phyloP scores from a whole-genome alignment of 2,797 vertebrate species.

The Onychomys torridus region DNA sequence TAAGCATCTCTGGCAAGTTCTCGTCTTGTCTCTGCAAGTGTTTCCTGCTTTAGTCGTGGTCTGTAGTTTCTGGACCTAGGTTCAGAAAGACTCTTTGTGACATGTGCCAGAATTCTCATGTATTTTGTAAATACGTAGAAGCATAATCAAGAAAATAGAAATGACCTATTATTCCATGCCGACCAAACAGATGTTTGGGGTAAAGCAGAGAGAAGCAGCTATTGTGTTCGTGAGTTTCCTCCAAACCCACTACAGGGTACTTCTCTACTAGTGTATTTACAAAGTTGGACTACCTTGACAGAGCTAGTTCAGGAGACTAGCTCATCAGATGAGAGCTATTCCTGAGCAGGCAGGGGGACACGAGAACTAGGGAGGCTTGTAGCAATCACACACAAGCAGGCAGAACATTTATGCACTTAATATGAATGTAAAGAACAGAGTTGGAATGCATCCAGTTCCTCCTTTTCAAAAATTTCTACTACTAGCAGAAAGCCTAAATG shows the following conservation, averaged over 20 bases:
- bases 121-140: not conserved
- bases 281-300: not conserved
- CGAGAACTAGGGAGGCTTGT: not conserved
- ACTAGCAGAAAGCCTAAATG: constrained; percentile 21
- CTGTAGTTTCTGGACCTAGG: not conserved
- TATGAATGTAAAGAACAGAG: not conserved
- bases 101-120: not conserved
- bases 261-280: not conserved
- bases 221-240: not conserved
- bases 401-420: not conserved
- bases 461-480: not conserved
- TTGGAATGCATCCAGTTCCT: not conserved
- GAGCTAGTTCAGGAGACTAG: constrained; percentile 10
- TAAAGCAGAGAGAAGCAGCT: not conserved
- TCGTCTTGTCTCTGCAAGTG: not conserved
- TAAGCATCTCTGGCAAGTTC: not conserved
- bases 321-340: not conserved
- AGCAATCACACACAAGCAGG: not conserved
- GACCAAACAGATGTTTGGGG: not conserved
- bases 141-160: not conserved
- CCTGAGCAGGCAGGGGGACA: too few relatives aligned
- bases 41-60: not conserved
- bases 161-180: not conserved
- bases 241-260: not conserved
- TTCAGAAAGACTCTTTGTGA: not conserved